phyloP scores from a whole-genome alignment of 2,888 invertebrate species.

The Desoria tigrina region DNA sequence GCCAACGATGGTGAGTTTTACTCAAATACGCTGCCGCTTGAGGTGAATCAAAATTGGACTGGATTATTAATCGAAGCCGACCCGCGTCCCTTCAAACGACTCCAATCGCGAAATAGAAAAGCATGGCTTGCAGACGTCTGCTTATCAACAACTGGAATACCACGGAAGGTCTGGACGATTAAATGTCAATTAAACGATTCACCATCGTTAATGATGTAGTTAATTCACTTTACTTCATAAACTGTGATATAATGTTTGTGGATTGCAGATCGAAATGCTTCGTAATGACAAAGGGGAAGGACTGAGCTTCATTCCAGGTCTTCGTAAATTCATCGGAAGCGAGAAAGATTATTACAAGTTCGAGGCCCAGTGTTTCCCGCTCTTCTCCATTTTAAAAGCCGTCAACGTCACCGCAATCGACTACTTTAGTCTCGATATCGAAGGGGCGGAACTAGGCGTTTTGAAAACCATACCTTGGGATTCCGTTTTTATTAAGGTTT shows the following conservation, averaged over 20 bases:
- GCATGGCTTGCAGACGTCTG: constrained; percentile 55
- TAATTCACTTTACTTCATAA: too few species aligned
- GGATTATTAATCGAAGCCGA: constrained; percentile 56
- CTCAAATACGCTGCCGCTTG: constrained; percentile 56
- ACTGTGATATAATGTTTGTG: too few species aligned
- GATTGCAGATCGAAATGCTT: constrained; percentile 8
- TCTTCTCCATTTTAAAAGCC: constrained; percentile 20
- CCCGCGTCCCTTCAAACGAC: constrained; percentile 53
- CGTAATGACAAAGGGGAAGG: constrained; percentile 1
- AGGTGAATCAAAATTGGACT: constrained; percentile 55
- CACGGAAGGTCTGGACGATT: constrained; percentile 9
- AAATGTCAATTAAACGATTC: neutral
- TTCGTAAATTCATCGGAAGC: neutral
- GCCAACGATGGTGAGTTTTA: constrained; percentile 57
- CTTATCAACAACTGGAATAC: constrained; percentile 22
- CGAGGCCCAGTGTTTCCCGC: constrained; percentile 22
- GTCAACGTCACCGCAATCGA: constrained; percentile 16
- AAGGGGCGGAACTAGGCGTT: constrained; percentile 20
- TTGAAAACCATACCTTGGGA: constrained; percentile 21
- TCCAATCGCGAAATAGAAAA: constrained; percentile 54
- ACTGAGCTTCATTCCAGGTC: neutral
- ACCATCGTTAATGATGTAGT: neutral
- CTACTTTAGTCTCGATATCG: constrained; percentile 22
- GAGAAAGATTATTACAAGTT: neutral
- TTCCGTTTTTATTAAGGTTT: constrained; percentile 15